Base-by-base conservation (phyloP, 2,888 invertebrate species). In the Catocala nupta region DNA sequence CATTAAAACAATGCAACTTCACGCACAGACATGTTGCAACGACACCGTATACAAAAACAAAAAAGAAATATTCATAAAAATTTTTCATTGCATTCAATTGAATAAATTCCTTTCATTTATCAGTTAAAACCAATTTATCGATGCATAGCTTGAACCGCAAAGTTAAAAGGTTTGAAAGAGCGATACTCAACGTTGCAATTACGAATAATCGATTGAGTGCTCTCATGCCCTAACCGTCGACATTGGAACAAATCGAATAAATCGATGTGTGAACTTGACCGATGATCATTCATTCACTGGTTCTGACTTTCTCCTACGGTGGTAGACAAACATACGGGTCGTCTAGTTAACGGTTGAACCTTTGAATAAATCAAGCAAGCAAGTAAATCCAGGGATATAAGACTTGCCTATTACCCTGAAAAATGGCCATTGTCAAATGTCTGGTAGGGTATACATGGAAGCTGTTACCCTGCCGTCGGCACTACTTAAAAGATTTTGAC, bases 191-290 rank as follows among this genome's bases (percentile, higher is more conserved):
- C 58, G 33, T 9, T 52, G 67, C 72, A 70, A 71, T 68, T 58
- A 67, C 54, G 10, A 13, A 49, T 60, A 51, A 75, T 71, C 75
- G 70, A 68, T 68, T 48, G 63, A 71, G 59, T 54, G 59, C 57
- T 65, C 61, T 59, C 47, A 51, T 53, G 43, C 42, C 36, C 52
- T 59, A 67, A 63, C 59, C 62, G 74, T 72, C 60, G 70, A 62
- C 61, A 73, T 61, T 78, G 70, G 60, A 55, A 55, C 16, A 49
- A 63, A 39, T 39, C 36, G 36, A 61, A 68, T 73, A 73, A 76
- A 78, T 71, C 75, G 71, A 75, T 69, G 61, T 71, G 80, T 80
- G 80, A 82, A 81, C 80, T 83, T 84, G 83, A 82, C 80, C 81
- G 81, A 81, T 68, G 67, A 68, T 81, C 75, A 71, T 52, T 59